Conservation (phyloP, 2,113 vertebrate genomes). For the Petrocephalus zakoni region DNA sequence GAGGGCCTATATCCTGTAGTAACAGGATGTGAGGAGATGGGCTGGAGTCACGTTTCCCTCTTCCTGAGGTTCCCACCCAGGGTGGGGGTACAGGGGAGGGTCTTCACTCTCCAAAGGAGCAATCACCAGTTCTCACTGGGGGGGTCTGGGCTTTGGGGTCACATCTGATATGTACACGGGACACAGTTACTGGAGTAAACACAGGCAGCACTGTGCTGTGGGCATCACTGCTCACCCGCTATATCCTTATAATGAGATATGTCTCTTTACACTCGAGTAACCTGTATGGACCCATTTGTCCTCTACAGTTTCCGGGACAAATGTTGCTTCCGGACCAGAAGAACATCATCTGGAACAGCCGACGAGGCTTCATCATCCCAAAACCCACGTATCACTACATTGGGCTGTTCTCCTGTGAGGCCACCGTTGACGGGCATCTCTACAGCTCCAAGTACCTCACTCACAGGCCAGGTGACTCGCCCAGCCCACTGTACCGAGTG, state of each 20-base stretch:
- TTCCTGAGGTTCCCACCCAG: slow-evolving; percentile 44
- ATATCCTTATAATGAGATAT: background rate
- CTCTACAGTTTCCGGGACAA: slow-evolving; percentile 63
- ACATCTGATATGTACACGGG: background rate
- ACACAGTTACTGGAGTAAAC: background rate
- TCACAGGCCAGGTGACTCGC: slow-evolving; percentile 67
- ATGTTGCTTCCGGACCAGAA: slow-evolving; percentile 65
- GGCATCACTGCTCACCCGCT: background rate
- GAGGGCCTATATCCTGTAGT: slow-evolving; percentile 62
- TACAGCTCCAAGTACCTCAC: slow-evolving; percentile 71
- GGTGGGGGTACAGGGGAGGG: background rate
- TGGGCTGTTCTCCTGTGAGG: slow-evolving; percentile 78
- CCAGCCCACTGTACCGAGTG: too few species aligned
- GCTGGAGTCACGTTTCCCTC: slow-evolving; percentile 57
- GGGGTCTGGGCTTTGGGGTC: background rate
- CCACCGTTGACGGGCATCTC: slow-evolving; percentile 47
- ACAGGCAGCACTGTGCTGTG: background rate
- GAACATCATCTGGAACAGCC: slow-evolving; percentile 83
- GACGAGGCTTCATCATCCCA: slow-evolving; percentile 76
- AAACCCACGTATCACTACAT: slow-evolving; percentile 72
- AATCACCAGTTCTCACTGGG: slow-evolving; percentile 44
- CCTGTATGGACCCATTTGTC: background rate
- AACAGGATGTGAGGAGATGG: slow-evolving; percentile 59
- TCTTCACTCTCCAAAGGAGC: slow-evolving; percentile 17
- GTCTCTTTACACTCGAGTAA: background rate